phyloP scores from a whole-genome alignment of 2,888 invertebrate species.

The Caenorhabditis becei region DNA sequence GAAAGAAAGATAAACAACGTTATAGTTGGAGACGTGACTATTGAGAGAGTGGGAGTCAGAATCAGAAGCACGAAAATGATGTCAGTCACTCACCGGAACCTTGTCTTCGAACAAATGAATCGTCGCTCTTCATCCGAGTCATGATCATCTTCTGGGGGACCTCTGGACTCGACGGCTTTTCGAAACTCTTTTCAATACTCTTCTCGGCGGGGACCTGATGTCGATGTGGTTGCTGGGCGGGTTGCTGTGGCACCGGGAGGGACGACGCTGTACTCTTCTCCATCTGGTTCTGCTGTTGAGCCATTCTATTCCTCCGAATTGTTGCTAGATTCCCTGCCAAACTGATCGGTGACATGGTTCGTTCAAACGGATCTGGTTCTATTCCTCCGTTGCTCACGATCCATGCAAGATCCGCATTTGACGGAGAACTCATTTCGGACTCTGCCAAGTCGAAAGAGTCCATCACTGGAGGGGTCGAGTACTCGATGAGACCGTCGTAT shows the following conservation, averaged over 20 bases:
- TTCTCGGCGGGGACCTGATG: slow-evolving; percentile 19
- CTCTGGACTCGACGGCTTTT: slow-evolving; percentile 22
- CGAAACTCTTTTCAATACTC: slow-evolving; percentile 15
- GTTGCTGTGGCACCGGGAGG: slow-evolving; percentile 12
- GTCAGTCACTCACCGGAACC: slow-evolving; percentile 43
- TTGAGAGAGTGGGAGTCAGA: background rate
- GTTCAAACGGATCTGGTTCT: slow-evolving; percentile 57
- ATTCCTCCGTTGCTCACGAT: slow-evolving; percentile 59
- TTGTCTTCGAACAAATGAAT: slow-evolving; percentile 61
- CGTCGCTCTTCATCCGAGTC: slow-evolving; percentile 65
- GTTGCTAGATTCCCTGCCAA: slow-evolving; percentile 61
- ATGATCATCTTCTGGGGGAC: slow-evolving; percentile 44
- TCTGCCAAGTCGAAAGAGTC: slow-evolving; percentile 69
- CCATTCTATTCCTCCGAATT: slow-evolving; percentile 52
- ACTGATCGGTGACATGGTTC: slow-evolving; percentile 61
- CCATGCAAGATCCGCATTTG: slow-evolving; percentile 66
- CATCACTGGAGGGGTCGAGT: slow-evolving; percentile 85
- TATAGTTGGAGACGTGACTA: background rate
- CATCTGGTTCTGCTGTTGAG: slow-evolving; percentile 10
- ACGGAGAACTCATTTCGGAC: slow-evolving; percentile 49
- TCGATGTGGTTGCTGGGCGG: slow-evolving; percentile 25
- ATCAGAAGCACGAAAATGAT: background rate
- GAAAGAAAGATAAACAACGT: slow-evolving; percentile 5
- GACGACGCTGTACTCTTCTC: slow-evolving; percentile 9
- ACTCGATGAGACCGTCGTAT: slow-evolving; percentile 88